Base-by-base conservation (phyloP, 2,888 invertebrate genomes). In the Leucania comma region DNA sequence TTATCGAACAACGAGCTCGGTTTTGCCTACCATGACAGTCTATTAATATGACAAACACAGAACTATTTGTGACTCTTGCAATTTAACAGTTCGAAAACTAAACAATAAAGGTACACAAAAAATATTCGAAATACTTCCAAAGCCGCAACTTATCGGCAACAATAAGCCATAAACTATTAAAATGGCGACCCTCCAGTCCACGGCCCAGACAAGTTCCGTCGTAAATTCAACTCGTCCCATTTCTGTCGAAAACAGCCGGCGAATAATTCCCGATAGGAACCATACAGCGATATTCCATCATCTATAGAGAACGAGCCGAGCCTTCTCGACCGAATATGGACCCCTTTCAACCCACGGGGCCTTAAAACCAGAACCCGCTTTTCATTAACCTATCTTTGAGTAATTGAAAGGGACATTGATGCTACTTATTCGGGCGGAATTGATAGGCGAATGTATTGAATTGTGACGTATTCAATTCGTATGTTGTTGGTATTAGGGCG, bases 361-460 rank as follows among this genome's bases (percentile, higher is more conserved):
- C 93, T 92, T 91, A 91, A 92, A 93, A 90, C 92, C 91, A 91
- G 89, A 87, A 86, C 86, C 89, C 89, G 90, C 92, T 92, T 91
- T 93, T 93, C 93, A 93, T 92, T 91, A 92, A 91, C 90, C 91
- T 92, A 93, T 92, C 92, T 93, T 89, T 89, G 88, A 89, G 87
- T 95, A 94, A 94, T 94, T 95, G 94, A 93, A 94, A 90, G 88
- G 90, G 90, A 92, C 93, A 92, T 93, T 93, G 91, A 93, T 83
- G 87, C 88, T 88, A 90, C 90, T 91, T 90, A 91, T 88, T 92
- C 92, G 87, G 85, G 87, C 89, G 93, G 92, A 95, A 94, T 88
- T 91, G 93, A 94, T 94, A 90, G 86, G 86, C 84, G 84, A 86
- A 86, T 88, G 86, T 90, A 90, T 92, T 90, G 86, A 86, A 82